Evolutionary conservation across 92 coral and sea anemone species (phyloP), one percentile per base, ranked within the genome.

Genomic region (Epizoanthus illoricatus): DNA sequence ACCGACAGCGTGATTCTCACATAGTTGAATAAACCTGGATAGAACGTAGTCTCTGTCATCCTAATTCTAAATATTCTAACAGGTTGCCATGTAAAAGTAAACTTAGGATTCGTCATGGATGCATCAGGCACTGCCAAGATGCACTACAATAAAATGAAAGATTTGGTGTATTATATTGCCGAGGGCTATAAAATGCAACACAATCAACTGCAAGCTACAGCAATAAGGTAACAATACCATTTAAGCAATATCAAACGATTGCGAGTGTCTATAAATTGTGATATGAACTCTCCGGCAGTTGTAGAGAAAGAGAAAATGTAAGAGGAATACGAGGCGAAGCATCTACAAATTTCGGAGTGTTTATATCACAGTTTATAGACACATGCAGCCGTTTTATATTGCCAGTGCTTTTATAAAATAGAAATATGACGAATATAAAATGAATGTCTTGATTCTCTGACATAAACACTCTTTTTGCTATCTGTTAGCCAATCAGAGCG

Each of bases 11-110:
- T 45, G 49, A 45, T 45, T 45, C 49, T 45, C 2, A 45, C 49
- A 45, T 0, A 45, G 49, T 45, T 7, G 49, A 45, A 5, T 5
- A 7, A 45, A 28, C 36, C 36, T 28, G 1, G 49, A 45, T 45
- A 7, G 49, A 45, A 7, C 36, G 36, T 28, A 28, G 36, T 28
- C 36, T 28, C 49, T 45, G 49, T 45, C 49, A 5, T 45, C 9
- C n/a, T 63, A 7, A 70, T 70, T 42, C 58, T 42, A 24, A 17
- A 10, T 43, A n/a, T 64, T 17, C 11, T 63, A n/a, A 2, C 70
- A 78, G 82, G 82, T 42, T 78, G 82, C 65, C 82, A 78, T 42
- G 18, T 59, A 5, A 45, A 63, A 43, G 82, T 15, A 19, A 78
- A 43, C 71, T 63, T 78, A 18, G 82, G 82, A 17, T 62, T 78